phyloP scores from a whole-genome alignment of 2,113 vertebrate species.

The Lepus timidus region DNA sequence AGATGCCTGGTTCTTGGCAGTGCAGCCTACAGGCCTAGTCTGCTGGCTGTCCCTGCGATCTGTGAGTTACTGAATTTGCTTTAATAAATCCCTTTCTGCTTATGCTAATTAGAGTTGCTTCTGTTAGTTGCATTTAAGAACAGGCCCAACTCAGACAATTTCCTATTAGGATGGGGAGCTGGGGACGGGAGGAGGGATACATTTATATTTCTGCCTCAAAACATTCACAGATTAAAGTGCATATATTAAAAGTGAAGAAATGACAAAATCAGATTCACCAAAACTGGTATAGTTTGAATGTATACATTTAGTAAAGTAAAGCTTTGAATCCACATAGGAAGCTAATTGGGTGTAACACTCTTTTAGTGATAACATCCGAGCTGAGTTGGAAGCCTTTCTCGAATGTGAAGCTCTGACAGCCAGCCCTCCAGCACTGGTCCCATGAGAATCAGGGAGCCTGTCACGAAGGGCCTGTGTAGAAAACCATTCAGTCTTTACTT shows the following conservation, averaged over 20 bases:
- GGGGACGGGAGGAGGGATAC: not conserved
- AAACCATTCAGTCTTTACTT: not conserved
- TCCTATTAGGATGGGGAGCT: too few species aligned
- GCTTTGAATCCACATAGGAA: not conserved
- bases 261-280: not conserved
- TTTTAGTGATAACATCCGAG: not conserved
- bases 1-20: not conserved
- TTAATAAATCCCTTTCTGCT: not conserved
- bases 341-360: not conserved
- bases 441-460: not conserved
- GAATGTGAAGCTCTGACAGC: not conserved
- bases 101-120: not conserved
- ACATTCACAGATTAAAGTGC: not conserved
- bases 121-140: slow-evolving; percentile 17
- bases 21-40: not conserved
- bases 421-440: not conserved
- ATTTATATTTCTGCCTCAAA: not conserved
- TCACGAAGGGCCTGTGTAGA: too few species aligned
- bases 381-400: not conserved
- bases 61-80: not conserved
- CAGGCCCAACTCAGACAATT: not conserved
- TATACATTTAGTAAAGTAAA: not conserved
- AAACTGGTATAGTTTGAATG: not conserved
- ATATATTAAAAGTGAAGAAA: not conserved
- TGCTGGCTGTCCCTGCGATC: not conserved